Evolutionary conservation across 2,888 invertebrate species (phyloP).

Genomic region (Melikaiella ostensackeni): DNA sequence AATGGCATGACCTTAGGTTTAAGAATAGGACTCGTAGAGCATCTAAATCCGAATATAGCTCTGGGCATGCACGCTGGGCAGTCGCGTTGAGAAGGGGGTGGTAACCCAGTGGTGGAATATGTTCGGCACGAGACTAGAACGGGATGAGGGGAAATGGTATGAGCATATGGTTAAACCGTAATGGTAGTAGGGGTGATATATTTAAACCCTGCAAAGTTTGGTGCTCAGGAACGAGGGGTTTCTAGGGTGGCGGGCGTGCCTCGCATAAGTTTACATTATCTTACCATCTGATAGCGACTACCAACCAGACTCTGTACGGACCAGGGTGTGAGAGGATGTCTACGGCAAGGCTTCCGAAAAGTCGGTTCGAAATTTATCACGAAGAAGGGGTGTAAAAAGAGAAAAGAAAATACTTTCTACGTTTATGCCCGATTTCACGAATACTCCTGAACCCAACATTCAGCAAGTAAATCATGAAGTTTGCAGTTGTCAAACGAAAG

Average conservation of each 20-base stretch:
- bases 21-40: conserved; percentile 51
- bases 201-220: conserved; percentile 75
- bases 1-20: conserved; percentile 47
- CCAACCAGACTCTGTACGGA: conserved; percentile 46
- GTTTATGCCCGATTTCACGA: not conserved
- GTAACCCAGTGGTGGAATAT: conserved; percentile 18
- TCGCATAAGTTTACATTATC: conserved; percentile 78
- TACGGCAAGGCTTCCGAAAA: conserved; percentile 37
- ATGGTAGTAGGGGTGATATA: conserved; percentile 72
- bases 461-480: not conserved
- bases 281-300: conserved; percentile 74
- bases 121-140: conserved; percentile 13
- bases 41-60: conserved; percentile 61
- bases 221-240: conserved; percentile 62
- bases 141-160: conserved; percentile 49
- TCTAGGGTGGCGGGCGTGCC: conserved; percentile 72
- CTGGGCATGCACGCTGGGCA: conserved; percentile 53
- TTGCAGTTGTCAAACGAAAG: not conserved
- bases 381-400: not conserved
- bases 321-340: conserved; percentile 41
- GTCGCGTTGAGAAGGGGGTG: conserved; percentile 38
- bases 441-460: not conserved
- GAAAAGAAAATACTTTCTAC: not conserved
- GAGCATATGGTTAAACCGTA: conserved; percentile 75
- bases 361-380: conserved; percentile 14